Evolutionary conservation across 1,140 invertebrate species (phyloP).

Genomic region (Hylaeus anthracinus): DNA sequence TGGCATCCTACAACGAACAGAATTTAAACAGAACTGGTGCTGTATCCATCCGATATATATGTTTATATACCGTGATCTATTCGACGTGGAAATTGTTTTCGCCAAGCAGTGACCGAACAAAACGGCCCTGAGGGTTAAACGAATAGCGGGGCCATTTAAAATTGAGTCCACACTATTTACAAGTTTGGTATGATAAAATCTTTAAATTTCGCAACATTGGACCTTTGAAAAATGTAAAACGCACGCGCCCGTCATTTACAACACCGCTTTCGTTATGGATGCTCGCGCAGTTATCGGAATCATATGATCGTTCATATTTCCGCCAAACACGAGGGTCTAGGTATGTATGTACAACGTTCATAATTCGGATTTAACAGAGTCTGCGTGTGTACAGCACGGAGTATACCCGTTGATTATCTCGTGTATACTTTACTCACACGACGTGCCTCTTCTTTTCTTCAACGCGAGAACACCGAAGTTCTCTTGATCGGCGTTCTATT

Average conservation of each 20-base stretch:
- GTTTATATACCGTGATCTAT: constrained; percentile 19
- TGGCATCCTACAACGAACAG: constrained; percentile 6
- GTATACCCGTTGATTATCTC: constrained; percentile 1
- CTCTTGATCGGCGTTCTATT: neutral
- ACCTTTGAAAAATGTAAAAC: constrained; percentile 26
- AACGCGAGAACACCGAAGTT: neutral
- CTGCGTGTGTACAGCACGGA: too few species aligned
- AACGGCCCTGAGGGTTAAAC: constrained; percentile 34
- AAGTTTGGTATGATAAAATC: constrained; percentile 59
- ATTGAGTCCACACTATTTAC: constrained; percentile 46
- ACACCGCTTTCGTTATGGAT: neutral
- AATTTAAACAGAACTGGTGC: constrained; percentile 39
- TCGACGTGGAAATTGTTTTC: constrained; percentile 37
- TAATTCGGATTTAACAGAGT: constrained; percentile 5
- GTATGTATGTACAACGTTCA: neutral
- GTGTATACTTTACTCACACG: neutral
- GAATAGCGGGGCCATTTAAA: constrained; percentile 34
- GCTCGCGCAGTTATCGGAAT: neutral
- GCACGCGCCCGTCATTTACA: constrained; percentile 11
- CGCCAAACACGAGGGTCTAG: neutral
- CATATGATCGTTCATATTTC: neutral
- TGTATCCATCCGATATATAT: constrained; percentile 59
- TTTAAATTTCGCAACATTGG: constrained; percentile 63
- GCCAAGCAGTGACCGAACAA: constrained; percentile 19
- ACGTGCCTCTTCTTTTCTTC: neutral